phyloP scores from a whole-genome alignment of 2,888 invertebrate species.

The Meteorus colon region DNA sequence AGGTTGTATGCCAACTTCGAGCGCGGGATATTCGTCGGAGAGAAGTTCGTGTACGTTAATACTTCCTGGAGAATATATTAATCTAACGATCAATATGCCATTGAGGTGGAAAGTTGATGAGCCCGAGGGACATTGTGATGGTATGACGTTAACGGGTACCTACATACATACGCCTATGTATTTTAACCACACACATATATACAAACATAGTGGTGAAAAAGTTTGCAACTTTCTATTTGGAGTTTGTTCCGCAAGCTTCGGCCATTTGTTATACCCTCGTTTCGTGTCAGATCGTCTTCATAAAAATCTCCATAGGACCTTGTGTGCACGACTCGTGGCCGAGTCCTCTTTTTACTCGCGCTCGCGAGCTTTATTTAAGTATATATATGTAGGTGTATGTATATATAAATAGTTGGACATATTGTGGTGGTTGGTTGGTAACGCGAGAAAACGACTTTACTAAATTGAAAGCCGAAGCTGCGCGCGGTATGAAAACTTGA shows the following conservation, averaged over 20 bases:
- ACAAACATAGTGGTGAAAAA: conserved; percentile 1
- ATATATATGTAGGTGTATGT: neutral
- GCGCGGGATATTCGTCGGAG: conserved; percentile 42
- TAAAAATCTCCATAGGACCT: conserved; percentile 31
- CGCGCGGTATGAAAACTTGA: conserved; percentile 23
- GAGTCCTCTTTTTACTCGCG: conserved; percentile 9
- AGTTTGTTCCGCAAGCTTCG: conserved; percentile 32
- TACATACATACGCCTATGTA: neutral
- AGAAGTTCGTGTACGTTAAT: conserved; percentile 45
- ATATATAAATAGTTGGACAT: conserved; percentile 4
- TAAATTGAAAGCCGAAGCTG: conserved; percentile 36
- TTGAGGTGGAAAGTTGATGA: conserved; percentile 44
- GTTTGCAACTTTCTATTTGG: conserved; percentile 35
- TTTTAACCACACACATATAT: neutral
- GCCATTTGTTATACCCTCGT: conserved; percentile 37
- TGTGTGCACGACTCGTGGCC: neutral
- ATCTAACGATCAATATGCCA: conserved; percentile 46
- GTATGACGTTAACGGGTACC: neutral
- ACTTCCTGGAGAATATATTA: conserved; percentile 44
- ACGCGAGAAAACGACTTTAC: conserved; percentile 35
- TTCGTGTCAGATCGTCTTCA: conserved; percentile 39
- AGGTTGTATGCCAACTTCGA: conserved; percentile 43
- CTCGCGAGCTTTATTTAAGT: neutral
- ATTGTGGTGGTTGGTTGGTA: conserved; percentile 12
- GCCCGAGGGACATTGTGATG: conserved; percentile 30